Base-by-base conservation (phyloP, 2,888 invertebrate species). In the Callinectes sapidus region DNA sequence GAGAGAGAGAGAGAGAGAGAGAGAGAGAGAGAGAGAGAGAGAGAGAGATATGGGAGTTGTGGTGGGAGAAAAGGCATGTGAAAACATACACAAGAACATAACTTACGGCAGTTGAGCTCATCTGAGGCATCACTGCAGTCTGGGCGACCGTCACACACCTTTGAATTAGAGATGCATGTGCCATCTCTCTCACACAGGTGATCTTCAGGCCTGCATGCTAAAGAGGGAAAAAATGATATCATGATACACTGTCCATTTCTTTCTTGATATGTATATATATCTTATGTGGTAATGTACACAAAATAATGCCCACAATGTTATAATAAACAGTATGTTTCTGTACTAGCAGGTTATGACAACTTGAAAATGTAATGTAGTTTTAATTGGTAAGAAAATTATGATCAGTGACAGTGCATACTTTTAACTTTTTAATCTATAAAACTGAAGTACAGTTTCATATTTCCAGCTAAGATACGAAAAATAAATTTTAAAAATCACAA, bases 101-200 rank as follows among this genome's bases (percentile, higher is more conserved):
- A 88, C 88, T 55, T 55, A 89, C 95, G 95, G 95, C 97, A 97
- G 95, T 96, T 96, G 14, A 95, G 94, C 96, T 97, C 97, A 95
- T 97, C 97, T 87, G 96, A 96, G 92, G 96, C 96, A 95, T 97
- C 96, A 87, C 95, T 95, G 95, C 97, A 97, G 96, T 97, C 97
- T 95, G 96, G 96, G 93, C 96, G 96, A 89, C 96, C 96, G 95
- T 98, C 97, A 95, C 98, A 98, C 92, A 96, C 96, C 95, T 97
- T 97, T 23, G 96, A 95, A 23, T 95, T 95, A 28, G 92, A 86
- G 55, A 95, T 90, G 87, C 95, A 95, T 66, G 42, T 85, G 14
- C 91, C 89, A 23, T 91, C 92, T 14, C 66, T 48, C 71, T 91
- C 85, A 81, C 89, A 92, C n/a, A 14, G 48, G n/a, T 42, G 54